Conservation (phyloP, 2,113 vertebrate species). For the Anguilla japonica region DNA sequence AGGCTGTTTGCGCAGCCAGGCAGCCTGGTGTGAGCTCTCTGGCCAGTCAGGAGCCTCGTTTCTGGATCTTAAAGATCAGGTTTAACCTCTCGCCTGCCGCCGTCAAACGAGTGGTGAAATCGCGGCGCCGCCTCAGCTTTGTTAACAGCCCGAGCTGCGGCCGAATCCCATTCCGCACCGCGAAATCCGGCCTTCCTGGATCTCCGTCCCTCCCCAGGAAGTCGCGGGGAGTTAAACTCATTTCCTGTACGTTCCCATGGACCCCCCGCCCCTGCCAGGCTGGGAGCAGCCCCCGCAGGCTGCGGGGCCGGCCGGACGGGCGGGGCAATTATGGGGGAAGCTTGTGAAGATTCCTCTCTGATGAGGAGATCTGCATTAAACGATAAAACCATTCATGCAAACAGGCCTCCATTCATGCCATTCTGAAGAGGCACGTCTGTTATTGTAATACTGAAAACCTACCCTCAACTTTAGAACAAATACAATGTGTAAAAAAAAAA, state of each 20-base stretch:
- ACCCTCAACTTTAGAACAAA: constrained; percentile 5
- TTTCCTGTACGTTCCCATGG: constrained; percentile 23
- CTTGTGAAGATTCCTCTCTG: not conserved
- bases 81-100: constrained; percentile 33
- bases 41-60: not conserved
- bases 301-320: not conserved
- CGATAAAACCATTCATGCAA: not conserved
- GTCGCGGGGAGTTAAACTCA: constrained; percentile 30
- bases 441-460: not conserved
- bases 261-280: not conserved
- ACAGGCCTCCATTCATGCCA: not conserved
- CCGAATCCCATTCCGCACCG: constrained; percentile 46
- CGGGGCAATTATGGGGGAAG: not conserved
- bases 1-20: not conserved
- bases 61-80: constrained; percentile 20
- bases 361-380: not conserved
- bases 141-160: constrained; percentile 34
- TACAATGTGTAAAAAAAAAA: not conserved
- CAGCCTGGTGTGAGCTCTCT: not conserved
- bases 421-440: not conserved
- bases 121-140: constrained; percentile 5
- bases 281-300: not conserved
- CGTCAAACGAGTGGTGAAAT: constrained; percentile 55
- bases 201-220: constrained; percentile 20
- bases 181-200: constrained; percentile 44